Conservation (phyloP, 2,113 vertebrate species). For the Tetrax tetrax region DNA sequence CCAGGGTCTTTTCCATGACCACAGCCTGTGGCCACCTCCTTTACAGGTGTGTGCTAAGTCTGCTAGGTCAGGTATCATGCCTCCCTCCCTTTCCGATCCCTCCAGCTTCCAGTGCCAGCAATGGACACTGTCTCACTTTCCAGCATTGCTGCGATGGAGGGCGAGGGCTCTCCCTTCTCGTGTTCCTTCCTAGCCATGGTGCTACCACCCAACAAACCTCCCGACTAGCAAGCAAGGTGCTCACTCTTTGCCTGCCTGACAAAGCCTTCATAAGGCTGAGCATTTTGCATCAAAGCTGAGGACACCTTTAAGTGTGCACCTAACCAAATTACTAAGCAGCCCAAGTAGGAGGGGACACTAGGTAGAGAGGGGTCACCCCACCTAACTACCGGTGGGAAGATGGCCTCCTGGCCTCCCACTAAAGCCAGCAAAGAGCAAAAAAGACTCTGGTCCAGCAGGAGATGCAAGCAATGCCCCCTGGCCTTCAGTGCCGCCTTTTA, state of each 20-base stretch:
- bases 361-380: not conserved
- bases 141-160: not conserved
- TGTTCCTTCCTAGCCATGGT: not conserved
- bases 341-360: not conserved
- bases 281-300: not conserved
- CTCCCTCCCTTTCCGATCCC: not conserved
- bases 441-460: not conserved
- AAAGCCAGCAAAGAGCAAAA: not conserved
- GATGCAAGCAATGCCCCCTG: not conserved
- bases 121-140: rapidly evolving
- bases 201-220: not conserved
- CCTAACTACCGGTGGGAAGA: rapidly evolving
- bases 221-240: not conserved
- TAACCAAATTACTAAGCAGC: not conserved
- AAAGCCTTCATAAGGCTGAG: not conserved
- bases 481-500: not conserved
- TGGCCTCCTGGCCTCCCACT: not conserved
- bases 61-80: rapidly evolving
- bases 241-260: not conserved
- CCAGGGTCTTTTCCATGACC: not conserved
- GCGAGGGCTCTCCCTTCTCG: not conserved
- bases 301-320: not conserved
- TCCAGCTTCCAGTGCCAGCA: not conserved
- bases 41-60: rapidly evolving
- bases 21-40: not conserved